Base-by-base conservation (phyloP, 2,888 invertebrate genomes). In the Lagria hirta region DNA sequence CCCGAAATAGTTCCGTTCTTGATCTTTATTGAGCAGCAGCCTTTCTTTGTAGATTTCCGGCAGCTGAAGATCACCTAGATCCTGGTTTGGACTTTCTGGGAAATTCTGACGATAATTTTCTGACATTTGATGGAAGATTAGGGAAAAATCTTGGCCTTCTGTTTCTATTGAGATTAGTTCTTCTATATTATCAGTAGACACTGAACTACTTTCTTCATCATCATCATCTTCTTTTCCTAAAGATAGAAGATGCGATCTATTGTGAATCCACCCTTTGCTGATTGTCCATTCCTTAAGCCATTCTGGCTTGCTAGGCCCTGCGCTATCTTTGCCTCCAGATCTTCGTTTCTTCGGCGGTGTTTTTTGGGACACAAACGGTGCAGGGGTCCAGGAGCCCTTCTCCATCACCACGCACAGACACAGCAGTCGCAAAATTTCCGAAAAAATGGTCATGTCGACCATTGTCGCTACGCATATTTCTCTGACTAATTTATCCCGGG, bases 231-330 rank as follows among this genome's bases (percentile, higher is more conserved):
- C 51, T 26, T 38, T 37, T 3, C 57, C 64, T 15, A 69, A 49
- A 21, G 58, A 58, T 10, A 71, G 50, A 47, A 71, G 53, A 54
- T 70, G 70, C 5, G 65, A 65, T 32, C 67, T 57, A 48, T 71
- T 71, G 43, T 70, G 70, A 43, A 70, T 66, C 72, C 72, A 72
- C 1, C 71, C 72, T 47, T 72, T 72, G 40, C 70, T 70, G n/a
- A 72, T 70, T 0, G 72, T 72, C 72, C 72, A 72, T 49, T 72
- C 71, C 42, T 70, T 71, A 24, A 70, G 46, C 72, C 72, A 72
- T 44, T 68, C 70, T 0, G 69, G 69, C 54, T 64, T 67, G 4
- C n/a, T 16, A 5, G 6, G 11, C 18, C 18, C 18, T 6, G 36
- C 34, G 3, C 44, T 14, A 22, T n/a, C n/a, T n/a, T n/a, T n/a